Percentiles rank a stretch among this genome's conserved stretches.
Conservation (phyloP, 2,888 invertebrate species). For the Galeruca laticollis region DNA sequence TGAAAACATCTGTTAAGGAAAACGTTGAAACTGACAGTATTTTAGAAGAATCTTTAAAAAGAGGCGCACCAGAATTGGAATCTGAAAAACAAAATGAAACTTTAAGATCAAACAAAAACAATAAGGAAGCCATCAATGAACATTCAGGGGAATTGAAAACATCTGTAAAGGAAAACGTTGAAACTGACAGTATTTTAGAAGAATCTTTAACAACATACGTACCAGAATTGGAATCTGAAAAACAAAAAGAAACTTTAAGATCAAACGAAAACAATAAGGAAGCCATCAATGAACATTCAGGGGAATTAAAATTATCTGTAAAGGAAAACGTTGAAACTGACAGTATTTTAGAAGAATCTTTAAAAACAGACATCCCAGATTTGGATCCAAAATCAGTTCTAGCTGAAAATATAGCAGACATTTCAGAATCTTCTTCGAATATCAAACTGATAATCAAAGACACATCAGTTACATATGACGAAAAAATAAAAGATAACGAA, state of each 20-base stretch:
- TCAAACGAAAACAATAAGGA: slow-evolving; percentile 10
- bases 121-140: slow-evolving; percentile 5
- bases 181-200: slow-evolving; percentile 18
- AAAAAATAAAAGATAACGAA: neutral
- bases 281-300: neutral
- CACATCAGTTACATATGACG: neutral
- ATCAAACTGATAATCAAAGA: neutral
- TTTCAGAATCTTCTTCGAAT: neutral
- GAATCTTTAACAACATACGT: neutral
- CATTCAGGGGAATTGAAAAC: neutral
- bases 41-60: too few species aligned
- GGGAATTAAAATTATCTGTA: neutral
- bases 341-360: neutral
- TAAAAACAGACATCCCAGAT: neutral
- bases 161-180: neutral
- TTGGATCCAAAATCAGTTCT: neutral
- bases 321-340: slow-evolving; percentile 13
- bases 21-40: slow-evolving; percentile 23
- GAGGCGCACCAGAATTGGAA: slow-evolving; percentile 43
- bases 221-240: neutral
- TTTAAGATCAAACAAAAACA: neutral
- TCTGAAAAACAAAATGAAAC: slow-evolving; percentile 6
- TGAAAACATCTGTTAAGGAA: too few species aligned
- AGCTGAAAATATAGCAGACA: neutral
- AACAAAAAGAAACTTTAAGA: neutral